A percentile compares a stretch with the other conserved stretches of the same genome.
Evolutionary conservation across 2,888 invertebrate genomes (phyloP).

Genomic region (Blera fallax): DNA sequence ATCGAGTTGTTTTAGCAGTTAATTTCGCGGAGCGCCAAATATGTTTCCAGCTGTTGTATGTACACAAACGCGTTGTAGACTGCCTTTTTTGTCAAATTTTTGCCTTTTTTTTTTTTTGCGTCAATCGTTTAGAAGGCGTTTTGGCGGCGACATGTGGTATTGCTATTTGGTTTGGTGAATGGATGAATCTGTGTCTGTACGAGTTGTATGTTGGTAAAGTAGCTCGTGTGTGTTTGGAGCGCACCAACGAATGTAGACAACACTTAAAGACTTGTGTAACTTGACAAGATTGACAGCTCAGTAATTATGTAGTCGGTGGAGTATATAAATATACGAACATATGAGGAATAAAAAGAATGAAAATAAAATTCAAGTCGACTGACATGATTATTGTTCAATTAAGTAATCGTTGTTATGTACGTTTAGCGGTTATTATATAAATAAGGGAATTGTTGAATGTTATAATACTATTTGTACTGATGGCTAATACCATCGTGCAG

Average conservation of each 20-base stretch:
- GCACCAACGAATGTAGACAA: slow-evolving; percentile 23
- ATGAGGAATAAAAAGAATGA: neutral
- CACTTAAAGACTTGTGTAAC: slow-evolving; percentile 49
- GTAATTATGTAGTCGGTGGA: slow-evolving; percentile 45
- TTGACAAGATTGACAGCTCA: slow-evolving; percentile 60
- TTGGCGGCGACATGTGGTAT: neutral
- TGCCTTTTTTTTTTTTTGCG: neutral
- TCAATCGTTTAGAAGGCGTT: neutral
- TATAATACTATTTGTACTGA: neutral
- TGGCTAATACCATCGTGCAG: neutral
- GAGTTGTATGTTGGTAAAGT: too few relatives aligned
- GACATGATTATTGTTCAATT: slow-evolving; percentile 52
- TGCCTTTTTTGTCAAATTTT: slow-evolving; percentile 14
- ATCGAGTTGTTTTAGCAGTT: slow-evolving; percentile 26
- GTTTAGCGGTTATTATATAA: slow-evolving; percentile 17
- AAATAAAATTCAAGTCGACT: neutral
- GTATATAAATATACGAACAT: neutral
- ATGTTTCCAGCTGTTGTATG: slow-evolving; percentile 11
- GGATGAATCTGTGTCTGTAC: neutral
- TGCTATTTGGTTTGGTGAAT: slow-evolving; percentile 19
- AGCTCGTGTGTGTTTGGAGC: neutral
- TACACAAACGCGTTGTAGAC: neutral
- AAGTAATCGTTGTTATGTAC: slow-evolving; percentile 34
- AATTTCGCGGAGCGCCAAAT: slow-evolving; percentile 36
- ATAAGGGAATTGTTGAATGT: neutral